Base-by-base conservation (phyloP, 2,888 invertebrate genomes). In the Drosophila colorata region DNA sequence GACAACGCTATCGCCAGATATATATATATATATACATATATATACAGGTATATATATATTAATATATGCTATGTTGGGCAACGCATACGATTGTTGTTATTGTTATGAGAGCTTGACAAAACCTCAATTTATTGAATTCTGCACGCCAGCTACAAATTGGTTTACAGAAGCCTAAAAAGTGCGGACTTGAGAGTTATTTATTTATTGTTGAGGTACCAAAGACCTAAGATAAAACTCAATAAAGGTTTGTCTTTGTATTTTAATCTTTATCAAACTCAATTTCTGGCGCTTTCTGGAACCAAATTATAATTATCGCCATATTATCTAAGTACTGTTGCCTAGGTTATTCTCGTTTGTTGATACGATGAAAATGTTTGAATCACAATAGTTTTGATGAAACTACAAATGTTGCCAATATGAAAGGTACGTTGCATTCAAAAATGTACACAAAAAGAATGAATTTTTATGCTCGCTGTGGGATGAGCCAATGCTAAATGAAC, bases 361-460 rank as follows among this genome's bases (percentile, higher is more conserved):
- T 61, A 61, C 52, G 48, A 79, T 74, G 83, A 68, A 61, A 59
- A 71, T 71, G 66, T 56, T 74, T 68, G 48, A 68, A 61, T 59
- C 61, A 46, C 8, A 44, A 33, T 18, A 51, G 66, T 44, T 57
- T 59, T 20, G 13, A 58, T 60, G 56, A 56, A 74, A 59, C 40
- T 35, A 78, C 57, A 47, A 46, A 11, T 47, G 46, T 63, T 51
- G 79, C 76, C 83, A 79, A 80, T 79, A 16, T 40, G 47, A 31
- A 40, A 51, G 41, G n/a, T 20, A 41, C 46, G 41, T 44, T 63
- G 18, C 13, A 63, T 25, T 59, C 16, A 41, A 2, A 33, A 59
- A 33, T 57, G 25, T 47, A 41, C 9, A 41, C n/a, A 43, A 37
- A 31, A 37, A 60, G 37, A 48, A 38, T 60, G 61, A 68, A 73